Evolutionary conservation across 2,113 vertebrate genomes (phyloP).

Genomic region (Mustelus asterias): DNA sequence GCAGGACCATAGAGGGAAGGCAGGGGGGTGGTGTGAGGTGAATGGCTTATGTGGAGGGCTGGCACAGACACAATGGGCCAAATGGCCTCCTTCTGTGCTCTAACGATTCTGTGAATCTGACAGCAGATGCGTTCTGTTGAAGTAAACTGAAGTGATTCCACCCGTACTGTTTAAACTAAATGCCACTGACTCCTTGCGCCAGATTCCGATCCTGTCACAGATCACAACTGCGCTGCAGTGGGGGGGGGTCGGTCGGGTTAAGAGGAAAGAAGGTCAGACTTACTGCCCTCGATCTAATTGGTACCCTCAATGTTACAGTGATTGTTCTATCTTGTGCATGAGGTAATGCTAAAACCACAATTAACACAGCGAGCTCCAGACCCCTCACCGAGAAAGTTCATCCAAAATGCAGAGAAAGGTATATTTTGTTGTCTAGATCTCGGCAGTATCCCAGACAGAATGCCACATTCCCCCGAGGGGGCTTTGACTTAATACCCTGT

Average conservation of each 20-base stretch:
- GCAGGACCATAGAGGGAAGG: too few species aligned
- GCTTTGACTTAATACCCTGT: neutral
- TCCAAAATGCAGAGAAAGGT: neutral
- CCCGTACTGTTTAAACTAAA: neutral
- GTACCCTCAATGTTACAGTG: neutral
- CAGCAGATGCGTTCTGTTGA: neutral
- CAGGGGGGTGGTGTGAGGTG: too few species aligned
- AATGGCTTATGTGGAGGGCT: too few species aligned
- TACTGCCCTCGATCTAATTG: neutral
- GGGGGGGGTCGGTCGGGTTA: neutral
- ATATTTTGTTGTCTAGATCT: neutral
- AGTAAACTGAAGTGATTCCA: neutral
- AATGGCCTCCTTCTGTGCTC: too few species aligned
- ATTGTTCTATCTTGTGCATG: neutral
- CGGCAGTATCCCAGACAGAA: neutral
- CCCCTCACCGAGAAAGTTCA: neutral
- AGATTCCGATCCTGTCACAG: neutral
- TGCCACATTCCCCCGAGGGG: neutral
- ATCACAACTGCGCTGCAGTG: neutral
- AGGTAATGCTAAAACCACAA: neutral
- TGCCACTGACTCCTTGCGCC: too few species aligned
- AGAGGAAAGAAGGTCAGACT: neutral
- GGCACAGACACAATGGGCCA: too few species aligned
- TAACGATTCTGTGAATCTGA: too few species aligned
- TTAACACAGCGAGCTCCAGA: neutral